Evolutionary conservation across 2,113 vertebrate genomes (phyloP).

Genomic region (Epinephelus moara): DNA sequence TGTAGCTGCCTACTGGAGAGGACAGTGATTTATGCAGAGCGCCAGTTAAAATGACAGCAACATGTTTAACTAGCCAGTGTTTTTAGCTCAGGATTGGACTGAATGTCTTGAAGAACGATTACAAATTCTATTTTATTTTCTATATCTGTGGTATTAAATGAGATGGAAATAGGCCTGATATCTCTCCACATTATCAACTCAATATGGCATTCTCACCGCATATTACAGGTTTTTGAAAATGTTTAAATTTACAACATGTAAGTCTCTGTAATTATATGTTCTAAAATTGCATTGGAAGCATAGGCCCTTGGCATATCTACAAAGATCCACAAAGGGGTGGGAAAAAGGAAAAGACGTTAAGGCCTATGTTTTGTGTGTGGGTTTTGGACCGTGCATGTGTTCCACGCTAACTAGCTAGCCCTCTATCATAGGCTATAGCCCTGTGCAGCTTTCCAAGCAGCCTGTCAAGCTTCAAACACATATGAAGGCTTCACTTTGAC

Average conservation of each 20-base stretch:
- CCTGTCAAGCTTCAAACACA: constrained; percentile 52
- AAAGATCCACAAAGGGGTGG: constrained; percentile 72
- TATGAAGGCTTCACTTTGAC: constrained; percentile 54
- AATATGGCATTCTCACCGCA: constrained; percentile 62
- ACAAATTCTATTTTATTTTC: constrained; percentile 26
- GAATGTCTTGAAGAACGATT: constrained; percentile 5
- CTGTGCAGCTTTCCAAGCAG: constrained; percentile 40
- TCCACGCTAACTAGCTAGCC: constrained; percentile 64
- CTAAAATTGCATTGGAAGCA: constrained; percentile 75
- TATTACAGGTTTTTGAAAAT: constrained; percentile 79
- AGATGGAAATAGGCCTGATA: constrained; percentile 56
- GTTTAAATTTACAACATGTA: constrained; percentile 79
- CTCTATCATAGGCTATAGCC: constrained; percentile 25
- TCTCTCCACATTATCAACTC: constrained; percentile 68
- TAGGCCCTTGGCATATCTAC: constrained; percentile 77
- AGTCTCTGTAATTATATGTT: constrained; percentile 81
- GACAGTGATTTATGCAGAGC: constrained; percentile 13
- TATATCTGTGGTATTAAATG: constrained; percentile 30
- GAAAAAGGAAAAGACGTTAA: constrained; percentile 70
- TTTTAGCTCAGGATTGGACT: neutral
- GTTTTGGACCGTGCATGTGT: constrained; percentile 60
- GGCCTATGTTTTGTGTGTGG: constrained; percentile 79
- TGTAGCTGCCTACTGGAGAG: constrained; percentile 9
- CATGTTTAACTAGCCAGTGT: neutral
- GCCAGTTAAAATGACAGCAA: constrained; percentile 4